Conservation (phyloP, 2,888 invertebrate species). For the Byasa hedistus region DNA sequence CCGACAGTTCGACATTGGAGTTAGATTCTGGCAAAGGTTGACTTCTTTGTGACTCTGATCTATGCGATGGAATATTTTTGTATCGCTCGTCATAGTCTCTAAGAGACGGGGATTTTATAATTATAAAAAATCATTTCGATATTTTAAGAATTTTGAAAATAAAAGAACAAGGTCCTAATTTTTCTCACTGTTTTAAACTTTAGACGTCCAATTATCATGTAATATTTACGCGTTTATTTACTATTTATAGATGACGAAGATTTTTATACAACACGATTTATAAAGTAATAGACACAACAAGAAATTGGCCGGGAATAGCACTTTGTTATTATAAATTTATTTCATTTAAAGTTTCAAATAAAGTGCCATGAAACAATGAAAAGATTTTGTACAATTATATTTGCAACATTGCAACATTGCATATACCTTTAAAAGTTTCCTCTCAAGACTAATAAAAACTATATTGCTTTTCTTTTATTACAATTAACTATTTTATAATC, state of each 20-base stretch:
- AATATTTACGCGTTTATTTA: neutral
- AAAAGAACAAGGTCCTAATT: neutral
- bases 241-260: neutral
- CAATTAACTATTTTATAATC: too few relatives aligned
- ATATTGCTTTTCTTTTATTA: too few relatives aligned
- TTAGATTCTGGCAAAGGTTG: conserved; percentile 52
- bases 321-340: too few relatives aligned
- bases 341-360: too few relatives aligned
- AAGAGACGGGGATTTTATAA: neutral
- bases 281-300: too few relatives aligned
- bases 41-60: conserved; percentile 50
- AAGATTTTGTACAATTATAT: too few relatives aligned
- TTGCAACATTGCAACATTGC: too few relatives aligned
- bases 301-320: too few relatives aligned
- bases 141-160: neutral
- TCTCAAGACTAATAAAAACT: too few relatives aligned
- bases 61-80: conserved; percentile 52
- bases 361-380: too few relatives aligned
- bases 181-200: neutral
- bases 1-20: conserved; percentile 54
- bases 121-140: neutral
- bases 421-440: too few relatives aligned
- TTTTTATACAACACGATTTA: too few relatives aligned
- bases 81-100: conserved; percentile 29
- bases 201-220: neutral